phyloP scores from a whole-genome alignment of 1,140 invertebrate genomes.

The Polypedilum vanderplanki region DNA sequence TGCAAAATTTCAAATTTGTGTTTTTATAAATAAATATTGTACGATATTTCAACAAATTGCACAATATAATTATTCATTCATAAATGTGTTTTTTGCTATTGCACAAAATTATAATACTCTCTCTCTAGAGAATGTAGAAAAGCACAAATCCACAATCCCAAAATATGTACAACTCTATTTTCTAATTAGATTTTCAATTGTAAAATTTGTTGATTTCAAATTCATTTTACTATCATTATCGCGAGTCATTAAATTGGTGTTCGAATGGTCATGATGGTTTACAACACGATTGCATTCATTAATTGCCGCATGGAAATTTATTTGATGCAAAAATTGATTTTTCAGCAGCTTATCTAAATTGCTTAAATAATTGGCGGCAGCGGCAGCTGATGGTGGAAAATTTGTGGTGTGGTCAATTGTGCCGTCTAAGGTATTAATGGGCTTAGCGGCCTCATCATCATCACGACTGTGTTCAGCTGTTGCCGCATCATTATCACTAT shows the following conservation, averaged over 20 bases:
- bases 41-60: too few relatives aligned
- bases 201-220: slow-evolving; percentile 28
- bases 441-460: slow-evolving; percentile 16
- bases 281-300: slow-evolving; percentile 8
- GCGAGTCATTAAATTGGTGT: slow-evolving; percentile 7
- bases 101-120: neutral
- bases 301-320: slow-evolving; percentile 15
- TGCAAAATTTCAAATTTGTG: too few relatives aligned
- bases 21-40: too few relatives aligned
- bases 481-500: slow-evolving; percentile 25
- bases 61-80: slow-evolving; percentile 1
- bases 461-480: slow-evolving; percentile 11
- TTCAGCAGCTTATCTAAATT: slow-evolving; percentile 26
- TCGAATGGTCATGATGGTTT: slow-evolving; percentile 8
- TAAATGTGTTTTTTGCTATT: neutral
- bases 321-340: slow-evolving; percentile 28
- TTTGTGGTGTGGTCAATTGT: neutral
- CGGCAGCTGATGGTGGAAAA: neutral
- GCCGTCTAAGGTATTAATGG: slow-evolving; percentile 22
- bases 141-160: neutral
- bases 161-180: slow-evolving; percentile 23
- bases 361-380: slow-evolving; percentile 18
- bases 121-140: too few relatives aligned
- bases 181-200: slow-evolving; percentile 28
- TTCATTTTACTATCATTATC: slow-evolving; percentile 24